A percentile compares a stretch with the other conserved stretches of the same genome.
Evolutionary conservation across 2,888 invertebrate genomes (phyloP).

Genomic region (Apoderus coryli): DNA sequence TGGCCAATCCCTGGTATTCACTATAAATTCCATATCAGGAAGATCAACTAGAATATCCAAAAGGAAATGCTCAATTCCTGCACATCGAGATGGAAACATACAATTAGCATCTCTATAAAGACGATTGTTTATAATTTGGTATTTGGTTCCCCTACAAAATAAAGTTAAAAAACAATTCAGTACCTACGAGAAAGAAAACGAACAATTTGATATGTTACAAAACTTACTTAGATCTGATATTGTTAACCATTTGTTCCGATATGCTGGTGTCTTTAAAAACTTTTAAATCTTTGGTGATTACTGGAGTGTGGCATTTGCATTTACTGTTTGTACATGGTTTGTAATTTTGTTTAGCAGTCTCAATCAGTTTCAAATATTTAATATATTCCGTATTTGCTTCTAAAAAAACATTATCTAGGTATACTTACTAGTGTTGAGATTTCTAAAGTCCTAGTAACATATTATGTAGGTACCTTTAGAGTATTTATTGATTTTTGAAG

Average conservation of each 20-base stretch:
- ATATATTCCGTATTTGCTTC: constrained; percentile 35
- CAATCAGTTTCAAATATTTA: constrained; percentile 33
- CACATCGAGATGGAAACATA: constrained; percentile 85
- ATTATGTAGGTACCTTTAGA: constrained; percentile 24
- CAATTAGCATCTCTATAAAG: constrained; percentile 74
- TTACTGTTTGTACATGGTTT: constrained; percentile 40
- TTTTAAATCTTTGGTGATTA: constrained; percentile 53
- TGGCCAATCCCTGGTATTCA: constrained; percentile 91
- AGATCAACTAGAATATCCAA: constrained; percentile 50
- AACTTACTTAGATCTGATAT: constrained; percentile 34
- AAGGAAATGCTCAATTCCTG: constrained; percentile 82
- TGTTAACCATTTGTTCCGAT: constrained; percentile 45
- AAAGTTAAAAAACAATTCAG: neutral
- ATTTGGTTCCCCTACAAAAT: constrained; percentile 49
- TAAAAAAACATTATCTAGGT: constrained; percentile 26
- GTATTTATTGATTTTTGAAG: constrained; percentile 26
- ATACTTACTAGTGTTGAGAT: constrained; percentile 6
- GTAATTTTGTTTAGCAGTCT: constrained; percentile 37
- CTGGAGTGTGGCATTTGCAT: constrained; percentile 48
- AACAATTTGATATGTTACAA: neutral
- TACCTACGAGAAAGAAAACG: no score
- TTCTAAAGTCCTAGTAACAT: constrained; percentile 10
- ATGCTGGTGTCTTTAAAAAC: constrained; percentile 57
- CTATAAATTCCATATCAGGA: constrained; percentile 69
- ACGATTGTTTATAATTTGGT: constrained; percentile 69